A percentile compares a stretch with the other conserved stretches of the same genome.
These are phyloP conservation scores for Drosophila subpulchrella DNA, from an alignment of 1,140 invertebrate genomes.

Conservation along the genomic window DNA sequence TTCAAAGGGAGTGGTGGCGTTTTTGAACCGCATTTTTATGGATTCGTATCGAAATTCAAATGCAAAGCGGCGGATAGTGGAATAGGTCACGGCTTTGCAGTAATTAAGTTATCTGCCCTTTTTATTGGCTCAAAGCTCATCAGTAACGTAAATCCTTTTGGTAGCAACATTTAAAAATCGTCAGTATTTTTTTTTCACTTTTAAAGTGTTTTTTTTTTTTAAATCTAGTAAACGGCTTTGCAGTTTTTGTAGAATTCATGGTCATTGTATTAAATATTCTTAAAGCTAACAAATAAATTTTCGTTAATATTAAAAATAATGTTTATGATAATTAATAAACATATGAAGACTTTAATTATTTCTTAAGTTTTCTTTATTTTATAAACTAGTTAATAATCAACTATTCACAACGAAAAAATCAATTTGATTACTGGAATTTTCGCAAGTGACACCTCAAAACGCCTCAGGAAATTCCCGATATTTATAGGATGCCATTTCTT, in stretches of 20 bases:
- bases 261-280: too few species aligned
- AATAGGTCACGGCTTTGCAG: background rate
- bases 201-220: too few species aligned
- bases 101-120: background rate
- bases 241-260: too few species aligned
- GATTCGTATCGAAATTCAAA: slow-evolving; percentile 33
- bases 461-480: background rate
- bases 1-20: slow-evolving; percentile 3
- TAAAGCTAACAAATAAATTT: too few species aligned
- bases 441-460: background rate
- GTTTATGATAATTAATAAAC: too few species aligned
- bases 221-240: too few species aligned
- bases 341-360: too few species aligned
- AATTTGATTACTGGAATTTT: slow-evolving; percentile 1
- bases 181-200: too few species aligned
- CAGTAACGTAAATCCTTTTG: too few species aligned
- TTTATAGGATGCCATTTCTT: slow-evolving; percentile 18
- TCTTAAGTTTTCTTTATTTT: too few species aligned
- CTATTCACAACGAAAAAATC: background rate
- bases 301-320: too few species aligned
- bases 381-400: background rate
- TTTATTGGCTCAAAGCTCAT: slow-evolving; percentile 14
- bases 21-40: slow-evolving; percentile 27
- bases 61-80: slow-evolving; percentile 12
- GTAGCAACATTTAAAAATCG: too few species aligned